Conservation (phyloP, 2,113 vertebrate genomes). For the Falcunculus frontatus region DNA sequence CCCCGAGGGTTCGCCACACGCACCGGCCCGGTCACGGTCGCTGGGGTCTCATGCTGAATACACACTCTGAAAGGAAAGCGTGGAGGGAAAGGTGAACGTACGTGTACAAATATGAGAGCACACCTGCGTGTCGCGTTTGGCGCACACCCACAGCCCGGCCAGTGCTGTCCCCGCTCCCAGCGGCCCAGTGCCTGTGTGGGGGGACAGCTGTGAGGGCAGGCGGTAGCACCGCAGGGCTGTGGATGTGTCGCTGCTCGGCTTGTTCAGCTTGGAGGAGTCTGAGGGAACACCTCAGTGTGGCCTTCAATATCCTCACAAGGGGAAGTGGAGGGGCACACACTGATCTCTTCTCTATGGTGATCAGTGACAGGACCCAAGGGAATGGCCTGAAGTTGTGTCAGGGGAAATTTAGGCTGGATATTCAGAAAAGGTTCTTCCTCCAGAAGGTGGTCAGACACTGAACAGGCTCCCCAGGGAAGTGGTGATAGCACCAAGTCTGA, state of each 20-base stretch:
- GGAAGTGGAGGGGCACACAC: neutral
- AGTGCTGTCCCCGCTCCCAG: fast-evolving
- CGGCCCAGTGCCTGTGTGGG: fast-evolving
- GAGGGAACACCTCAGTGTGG: neutral
- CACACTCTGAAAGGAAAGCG: neutral
- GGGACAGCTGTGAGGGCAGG: neutral
- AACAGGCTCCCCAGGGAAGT: neutral
- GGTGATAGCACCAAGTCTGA: neutral
- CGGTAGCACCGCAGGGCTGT: fast-evolving
- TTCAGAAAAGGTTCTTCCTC: neutral
- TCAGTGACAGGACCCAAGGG: neutral
- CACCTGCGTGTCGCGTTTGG: fast-evolving
- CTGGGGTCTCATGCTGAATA: neutral
- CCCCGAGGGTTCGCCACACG: neutral
- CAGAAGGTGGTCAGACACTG: neutral
- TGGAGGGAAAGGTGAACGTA: neutral
- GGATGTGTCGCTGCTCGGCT: neutral
- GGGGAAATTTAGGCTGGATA: neutral
- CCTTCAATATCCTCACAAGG: neutral
- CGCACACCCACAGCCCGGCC: neutral
- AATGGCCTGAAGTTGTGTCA: neutral
- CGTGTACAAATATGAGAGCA: fast-evolving
- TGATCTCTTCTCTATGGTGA: neutral
- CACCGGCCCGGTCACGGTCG: fast-evolving
- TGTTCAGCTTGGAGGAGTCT: neutral